Base-by-base conservation (phyloP, 2,113 vertebrate species). In the Vulpes vulpes region DNA sequence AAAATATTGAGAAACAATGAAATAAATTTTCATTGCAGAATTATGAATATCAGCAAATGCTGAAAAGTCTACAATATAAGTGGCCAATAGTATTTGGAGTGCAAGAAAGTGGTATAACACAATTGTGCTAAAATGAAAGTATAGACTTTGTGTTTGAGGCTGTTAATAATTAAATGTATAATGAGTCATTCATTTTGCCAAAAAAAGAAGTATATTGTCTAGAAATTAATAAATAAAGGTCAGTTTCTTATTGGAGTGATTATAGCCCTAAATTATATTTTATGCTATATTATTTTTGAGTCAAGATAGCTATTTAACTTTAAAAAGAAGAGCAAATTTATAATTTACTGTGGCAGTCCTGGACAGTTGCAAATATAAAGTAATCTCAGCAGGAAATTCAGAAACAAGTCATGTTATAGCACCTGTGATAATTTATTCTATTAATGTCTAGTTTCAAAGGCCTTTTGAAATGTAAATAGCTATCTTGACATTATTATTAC, bases 141-240 rank as follows among this genome's bases (percentile, higher is more conserved):
- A n/a, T 10, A 80, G 76, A 4, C 32, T 93, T 88, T 65, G 30
- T 49, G 3, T 32, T 57, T 96, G 53, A 32, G 11, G 8, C 74
- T 97, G 79, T 64, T 60, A 55, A 23, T 85, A 60, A 80, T 43
- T 93, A 11, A 2, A 94, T 32, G 78, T 43, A 93, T 89, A 78
- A 38, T 51, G 25, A 87, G 23, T 43, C 60, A 69, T 87, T 91
- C 30, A 4, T 92, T 89, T 89, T 96, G 84, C 49, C 25, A 92
- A 64, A 85, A 43, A 80, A 87, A 53, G 16, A 27, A 12, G 11
- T 89, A 89, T 23, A 49, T 98, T 97, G 89, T 59, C 55, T 95
- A 86, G 49, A 83, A 89, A 53, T 82, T 81, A 71, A 20, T 86
- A 84, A 69, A 64, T 94, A 86, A 94, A 94, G 94, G 49, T 86